phyloP scores from a whole-genome alignment of 2,888 invertebrate species.

The Yponomeuta cagnagella region DNA sequence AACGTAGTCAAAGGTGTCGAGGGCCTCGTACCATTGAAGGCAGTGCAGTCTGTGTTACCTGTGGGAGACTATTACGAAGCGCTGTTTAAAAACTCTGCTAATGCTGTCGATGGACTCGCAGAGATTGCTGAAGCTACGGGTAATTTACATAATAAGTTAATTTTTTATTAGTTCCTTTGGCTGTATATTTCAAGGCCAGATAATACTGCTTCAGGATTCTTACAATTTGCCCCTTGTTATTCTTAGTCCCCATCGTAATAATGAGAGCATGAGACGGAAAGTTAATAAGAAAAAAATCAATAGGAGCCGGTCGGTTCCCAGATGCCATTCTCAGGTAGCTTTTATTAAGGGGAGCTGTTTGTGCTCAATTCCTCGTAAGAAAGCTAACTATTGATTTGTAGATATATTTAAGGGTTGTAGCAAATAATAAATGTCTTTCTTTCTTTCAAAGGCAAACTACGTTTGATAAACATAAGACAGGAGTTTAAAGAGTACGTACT shows the following conservation, averaged over 20 bases:
- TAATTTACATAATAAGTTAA: conserved; percentile 24
- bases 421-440: no score
- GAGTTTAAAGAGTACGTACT: no score
- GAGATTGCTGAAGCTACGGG: conserved; percentile 78
- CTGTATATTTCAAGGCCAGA: neutral
- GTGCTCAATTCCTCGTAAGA: no score
- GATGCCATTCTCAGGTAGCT: neutral
- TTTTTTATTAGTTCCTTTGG: neutral
- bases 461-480: no score
- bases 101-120: conserved; percentile 59
- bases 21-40: conserved; percentile 41
- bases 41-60: conserved; percentile 34
- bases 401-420: no score
- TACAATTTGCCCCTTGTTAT: no score
- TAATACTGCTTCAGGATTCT: no score
- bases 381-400: no score
- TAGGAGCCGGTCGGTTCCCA: neutral
- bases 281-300: neutral
- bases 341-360: neutral
- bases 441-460: no score
- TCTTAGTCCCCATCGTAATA: neutral
- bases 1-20: conserved; percentile 45
- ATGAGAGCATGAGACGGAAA: neutral
- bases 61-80: conserved; percentile 54
- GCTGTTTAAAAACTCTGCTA: conserved; percentile 45